Base-by-base conservation (phyloP, 2,888 invertebrate genomes). In the Cephus runcator region DNA sequence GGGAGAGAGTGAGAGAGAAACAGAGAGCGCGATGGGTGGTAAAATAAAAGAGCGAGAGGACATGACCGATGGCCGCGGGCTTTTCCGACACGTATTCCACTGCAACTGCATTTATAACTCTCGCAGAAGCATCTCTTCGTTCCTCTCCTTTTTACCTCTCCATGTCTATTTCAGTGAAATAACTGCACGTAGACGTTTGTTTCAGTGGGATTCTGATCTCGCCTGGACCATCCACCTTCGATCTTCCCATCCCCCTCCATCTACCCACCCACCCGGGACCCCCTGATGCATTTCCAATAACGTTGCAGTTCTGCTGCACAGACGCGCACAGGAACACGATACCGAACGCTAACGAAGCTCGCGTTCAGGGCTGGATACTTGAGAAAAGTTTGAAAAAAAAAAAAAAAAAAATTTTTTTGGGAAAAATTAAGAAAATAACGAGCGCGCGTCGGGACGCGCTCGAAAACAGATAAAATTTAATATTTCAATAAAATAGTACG, bases 241-340 rank as follows among this genome's bases (percentile, higher is more conserved):
- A 80, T 81, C 76, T 78, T 71, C 35, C 35, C 35, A 12, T 12
- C 35, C 35, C 35, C 35, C 12, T 3, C 12, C 35, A 35, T 35
- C 35, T 35, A 35, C 35, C 77, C 77, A 82, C 77, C 79, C 77
- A 79, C 75, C 69, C 77, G 81, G 79, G 80, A 81, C 81, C 80
- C 84, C 84, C 84, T 85, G 86, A 87, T 88, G 87, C 85, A 82
- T 88, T 88, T 88, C 86, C 87, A 86, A 88, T 88, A 88, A 79
- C 81, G 82, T 81, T 83, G 81, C 82, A 81, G 56, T 56, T 56
- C 15, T 56, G 56, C 23, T 56, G 6, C 56, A 56, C 23, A 56
- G 23, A 56, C 56, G 23, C 23, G 23, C 15, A 40, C 15, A 40
- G 15, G 23, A 4, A 0, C 56, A 23, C 9, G 23, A 23, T 2